phyloP scores from a whole-genome alignment of 2,113 vertebrate genomes.

The Oryzias javanicus region DNA sequence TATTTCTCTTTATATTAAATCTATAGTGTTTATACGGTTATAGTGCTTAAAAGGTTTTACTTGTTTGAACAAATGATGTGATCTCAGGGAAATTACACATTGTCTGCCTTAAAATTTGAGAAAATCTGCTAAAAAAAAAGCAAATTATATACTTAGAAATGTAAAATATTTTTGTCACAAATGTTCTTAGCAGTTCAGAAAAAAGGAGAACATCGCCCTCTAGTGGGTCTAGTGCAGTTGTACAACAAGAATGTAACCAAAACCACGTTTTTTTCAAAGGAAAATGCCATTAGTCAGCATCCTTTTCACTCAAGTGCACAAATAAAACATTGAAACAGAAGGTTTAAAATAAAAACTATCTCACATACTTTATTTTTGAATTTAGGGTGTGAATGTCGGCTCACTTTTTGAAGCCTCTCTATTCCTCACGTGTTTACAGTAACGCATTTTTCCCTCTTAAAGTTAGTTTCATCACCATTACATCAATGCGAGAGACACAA shows the following conservation, averaged over 20 bases:
- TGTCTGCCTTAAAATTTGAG: too few relatives aligned
- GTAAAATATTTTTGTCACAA: neutral
- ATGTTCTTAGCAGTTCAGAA: neutral
- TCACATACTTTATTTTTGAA: neutral
- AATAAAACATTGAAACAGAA: too few relatives aligned
- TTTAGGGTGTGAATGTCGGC: neutral
- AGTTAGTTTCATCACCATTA: neutral
- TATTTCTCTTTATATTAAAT: too few relatives aligned
- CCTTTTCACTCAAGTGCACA: too few relatives aligned
- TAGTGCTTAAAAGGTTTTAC: too few relatives aligned
- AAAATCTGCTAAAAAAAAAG: too few relatives aligned
- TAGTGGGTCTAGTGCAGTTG: constrained; percentile 49
- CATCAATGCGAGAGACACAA: neutral
- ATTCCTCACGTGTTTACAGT: constrained; percentile 1
- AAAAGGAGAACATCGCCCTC: constrained; percentile 48
- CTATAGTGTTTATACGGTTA: too few relatives aligned
- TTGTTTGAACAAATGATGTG: too few relatives aligned
- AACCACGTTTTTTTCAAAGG: too few relatives aligned
- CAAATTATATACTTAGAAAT: too few relatives aligned
- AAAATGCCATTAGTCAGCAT: too few relatives aligned
- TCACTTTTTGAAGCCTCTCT: neutral
- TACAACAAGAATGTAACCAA: constrained; percentile 10
- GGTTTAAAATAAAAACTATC: neutral
- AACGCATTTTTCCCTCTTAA: constrained; percentile 10
- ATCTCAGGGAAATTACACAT: too few relatives aligned